Conservation (phyloP, 2,888 invertebrate genomes). For the Drosophila prostipennis region DNA sequence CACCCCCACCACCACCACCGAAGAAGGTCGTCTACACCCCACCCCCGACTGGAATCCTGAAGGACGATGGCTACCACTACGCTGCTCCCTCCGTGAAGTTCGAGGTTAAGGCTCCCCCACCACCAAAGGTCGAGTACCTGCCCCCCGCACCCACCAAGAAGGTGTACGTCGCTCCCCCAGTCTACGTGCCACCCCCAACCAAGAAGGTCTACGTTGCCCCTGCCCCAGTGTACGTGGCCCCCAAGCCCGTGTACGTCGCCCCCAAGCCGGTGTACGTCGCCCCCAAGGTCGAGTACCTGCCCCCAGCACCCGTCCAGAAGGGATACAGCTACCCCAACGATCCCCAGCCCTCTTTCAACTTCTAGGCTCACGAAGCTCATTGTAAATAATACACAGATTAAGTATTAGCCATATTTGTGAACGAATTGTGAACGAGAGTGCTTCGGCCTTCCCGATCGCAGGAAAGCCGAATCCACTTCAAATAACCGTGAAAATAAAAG, state of each 20-base stretch:
- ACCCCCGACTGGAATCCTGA: constrained; percentile 53
- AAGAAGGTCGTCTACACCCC: constrained; percentile 18
- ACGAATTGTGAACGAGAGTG: constrained; percentile 38
- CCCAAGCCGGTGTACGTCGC: neutral
- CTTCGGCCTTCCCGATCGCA: constrained; percentile 19
- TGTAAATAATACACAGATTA: constrained; percentile 56
- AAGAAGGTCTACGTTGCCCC: neutral
- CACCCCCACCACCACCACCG: constrained; percentile 24
- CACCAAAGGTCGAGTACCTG: constrained; percentile 34
- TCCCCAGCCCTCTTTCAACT: constrained; percentile 78
- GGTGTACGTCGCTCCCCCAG: constrained; percentile 34
- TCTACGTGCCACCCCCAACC: constrained; percentile 35
- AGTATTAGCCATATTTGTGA: constrained; percentile 73
- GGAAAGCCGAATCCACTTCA: constrained; percentile 30
- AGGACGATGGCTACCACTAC: constrained; percentile 71
- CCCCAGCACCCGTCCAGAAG: constrained; percentile 26
- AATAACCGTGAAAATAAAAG: constrained; percentile 39
- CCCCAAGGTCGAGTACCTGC: constrained; percentile 48
- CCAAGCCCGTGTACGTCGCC: neutral
- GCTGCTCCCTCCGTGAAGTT: constrained; percentile 46
- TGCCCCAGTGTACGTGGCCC: no score
- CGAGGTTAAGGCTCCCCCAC: constrained; percentile 37
- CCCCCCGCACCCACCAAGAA: constrained; percentile 41
- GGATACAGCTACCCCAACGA: constrained; percentile 81
- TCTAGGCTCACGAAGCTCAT: constrained; percentile 56